Base-by-base conservation (phyloP, 2,888 invertebrate genomes). In the Acrocyrtus sp. region DNA sequence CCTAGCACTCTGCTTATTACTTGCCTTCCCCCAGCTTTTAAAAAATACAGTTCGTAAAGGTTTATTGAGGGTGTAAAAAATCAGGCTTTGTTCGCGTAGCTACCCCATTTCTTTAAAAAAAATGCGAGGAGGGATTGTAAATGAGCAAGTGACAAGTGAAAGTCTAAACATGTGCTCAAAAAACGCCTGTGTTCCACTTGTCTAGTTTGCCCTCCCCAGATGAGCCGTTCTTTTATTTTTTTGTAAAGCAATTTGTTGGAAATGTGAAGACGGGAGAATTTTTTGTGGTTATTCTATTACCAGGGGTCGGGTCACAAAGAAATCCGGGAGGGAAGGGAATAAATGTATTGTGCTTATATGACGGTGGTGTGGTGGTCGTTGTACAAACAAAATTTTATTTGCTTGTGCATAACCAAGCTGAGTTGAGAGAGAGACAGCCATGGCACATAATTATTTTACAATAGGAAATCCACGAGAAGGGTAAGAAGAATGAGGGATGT, bases 71-170 rank as follows among this genome's bases (percentile, higher is more conserved):
- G 47, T 47, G 47, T 47, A 17, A 17, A n/a, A n/a, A 47, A 47
- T n/a, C n/a, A n/a, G n/a, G n/a, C n/a, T n/a, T n/a, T n/a, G n/a
- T n/a, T n/a, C n/a, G n/a, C n/a, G n/a, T n/a, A n/a, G n/a, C n/a
- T n/a, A n/a, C n/a, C n/a, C n/a, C n/a, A n/a, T n/a, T n/a, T n/a
- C n/a, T n/a, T n/a, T n/a, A n/a, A n/a, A n/a, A n/a, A n/a, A n/a
- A n/a, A n/a, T n/a, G n/a, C 6, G 17, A 24, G 4, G 19, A 48
- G 21, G 19, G 22, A 10, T 15, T 48, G 48, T 12, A 50, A 50
- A 50, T 50, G 50, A 50, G 50, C 54, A 54, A 29, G 54, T 54
- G 54, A 54, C 54, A 50, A 50, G 26, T 22, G 50, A 22, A 50
- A 50, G 50, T 50, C 50, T 24, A 50, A 50, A 26, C 50, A 50